phyloP scores from a whole-genome alignment of 2,888 invertebrate genomes.

The Orchestes rusci region DNA sequence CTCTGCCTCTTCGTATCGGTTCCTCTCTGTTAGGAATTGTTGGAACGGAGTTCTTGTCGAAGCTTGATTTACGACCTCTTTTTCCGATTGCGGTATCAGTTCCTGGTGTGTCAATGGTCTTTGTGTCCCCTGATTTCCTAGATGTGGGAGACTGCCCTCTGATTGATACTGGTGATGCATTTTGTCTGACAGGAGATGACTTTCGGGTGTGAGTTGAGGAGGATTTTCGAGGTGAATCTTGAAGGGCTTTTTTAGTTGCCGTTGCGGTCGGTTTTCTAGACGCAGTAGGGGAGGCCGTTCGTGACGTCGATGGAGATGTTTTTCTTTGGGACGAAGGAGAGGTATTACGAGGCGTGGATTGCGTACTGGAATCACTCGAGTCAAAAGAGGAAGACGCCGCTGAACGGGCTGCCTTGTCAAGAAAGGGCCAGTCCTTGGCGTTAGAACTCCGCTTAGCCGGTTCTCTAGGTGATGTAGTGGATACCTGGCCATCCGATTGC shows the following conservation, averaged over 20 bases:
- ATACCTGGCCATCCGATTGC: constrained; percentile 40
- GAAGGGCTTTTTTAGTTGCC: constrained; percentile 12
- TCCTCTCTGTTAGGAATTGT: constrained; percentile 72
- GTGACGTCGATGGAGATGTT: constrained; percentile 9
- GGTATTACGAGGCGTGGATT: constrained; percentile 24
- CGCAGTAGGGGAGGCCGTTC: constrained; percentile 11
- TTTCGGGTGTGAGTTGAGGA: constrained; percentile 9
- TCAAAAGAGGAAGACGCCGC: constrained; percentile 58
- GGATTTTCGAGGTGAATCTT: constrained; percentile 24
- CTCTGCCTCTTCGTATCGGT: constrained; percentile 43
- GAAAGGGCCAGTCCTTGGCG: constrained; percentile 68
- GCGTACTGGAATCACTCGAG: constrained; percentile 46
- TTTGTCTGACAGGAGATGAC: constrained; percentile 5
- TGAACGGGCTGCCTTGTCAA: constrained; percentile 69
- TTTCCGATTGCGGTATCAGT: not conserved
- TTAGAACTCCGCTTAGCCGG: constrained; percentile 38
- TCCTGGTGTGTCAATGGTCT: too few species aligned
- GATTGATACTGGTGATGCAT: constrained; percentile 1
- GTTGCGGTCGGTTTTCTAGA: constrained; percentile 7
- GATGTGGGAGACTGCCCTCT: constrained; percentile 1
- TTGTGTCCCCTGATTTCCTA: not conserved
- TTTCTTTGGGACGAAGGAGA: constrained; percentile 6
- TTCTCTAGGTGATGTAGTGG: constrained; percentile 33
- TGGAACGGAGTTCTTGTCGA: constrained; percentile 45
- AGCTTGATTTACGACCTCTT: constrained; percentile 19